A percentile compares a stretch with the other conserved stretches of the same genome.
phyloP scores from a whole-genome alignment of 2,888 invertebrate species.

The Drosophila neotestacea region DNA sequence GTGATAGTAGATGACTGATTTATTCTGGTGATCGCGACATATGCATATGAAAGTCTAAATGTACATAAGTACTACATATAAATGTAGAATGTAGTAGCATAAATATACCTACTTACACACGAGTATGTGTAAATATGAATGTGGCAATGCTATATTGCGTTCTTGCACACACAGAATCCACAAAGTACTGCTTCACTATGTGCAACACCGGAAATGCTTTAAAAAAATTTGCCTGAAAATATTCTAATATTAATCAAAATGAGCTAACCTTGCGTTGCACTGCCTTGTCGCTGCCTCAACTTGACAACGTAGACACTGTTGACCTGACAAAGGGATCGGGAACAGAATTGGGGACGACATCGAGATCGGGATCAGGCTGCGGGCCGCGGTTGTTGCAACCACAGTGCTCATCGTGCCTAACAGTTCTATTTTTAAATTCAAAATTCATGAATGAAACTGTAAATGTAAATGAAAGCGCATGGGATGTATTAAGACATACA shows the following conservation, averaged over 20 bases:
- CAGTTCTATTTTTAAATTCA: conserved; percentile 57
- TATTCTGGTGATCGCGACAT: too few species aligned
- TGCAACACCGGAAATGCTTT: conserved; percentile 60
- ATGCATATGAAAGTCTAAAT: too few species aligned
- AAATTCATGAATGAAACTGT: conserved; percentile 71
- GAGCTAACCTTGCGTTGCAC: conserved; percentile 51
- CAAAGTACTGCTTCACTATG: conserved; percentile 3
- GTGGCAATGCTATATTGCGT: neutral
- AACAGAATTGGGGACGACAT: conserved; percentile 5
- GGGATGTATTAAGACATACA: conserved; percentile 2
- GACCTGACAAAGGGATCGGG: conserved; percentile 26
- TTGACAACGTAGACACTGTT: conserved; percentile 30
- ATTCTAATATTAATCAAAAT: conserved; percentile 65
- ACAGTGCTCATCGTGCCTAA: conserved; percentile 20
- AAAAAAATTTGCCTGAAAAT: conserved; percentile 46
- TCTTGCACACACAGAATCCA: neutral
- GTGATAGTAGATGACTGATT: too few species aligned
- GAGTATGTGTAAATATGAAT: neutral
- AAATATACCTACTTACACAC: neutral
- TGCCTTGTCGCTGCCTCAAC: conserved; percentile 3
- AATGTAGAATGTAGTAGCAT: neutral
- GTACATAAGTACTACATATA: too few species aligned
- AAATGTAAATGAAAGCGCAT: conserved; percentile 36
- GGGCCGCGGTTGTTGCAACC: neutral
- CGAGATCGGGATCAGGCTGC: conserved; percentile 5